Evolutionary conservation across 2,888 invertebrate species (phyloP).

Genomic region (Drosophila antonietae): DNA sequence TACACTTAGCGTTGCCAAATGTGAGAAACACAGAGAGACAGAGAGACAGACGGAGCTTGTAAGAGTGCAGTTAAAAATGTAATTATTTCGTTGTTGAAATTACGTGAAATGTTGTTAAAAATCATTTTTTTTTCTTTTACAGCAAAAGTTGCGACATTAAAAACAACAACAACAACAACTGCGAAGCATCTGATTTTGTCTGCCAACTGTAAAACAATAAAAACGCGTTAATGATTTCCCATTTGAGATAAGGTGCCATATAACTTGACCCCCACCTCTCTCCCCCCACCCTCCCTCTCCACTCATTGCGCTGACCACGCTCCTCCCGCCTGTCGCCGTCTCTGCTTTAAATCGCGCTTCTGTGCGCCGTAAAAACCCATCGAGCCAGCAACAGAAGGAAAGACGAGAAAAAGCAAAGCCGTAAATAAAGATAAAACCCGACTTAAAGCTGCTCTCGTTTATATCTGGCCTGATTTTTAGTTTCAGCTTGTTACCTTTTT

Average conservation of each 20-base stretch:
- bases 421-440: conserved; percentile 17
- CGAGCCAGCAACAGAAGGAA: conserved; percentile 1
- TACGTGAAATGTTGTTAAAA: conserved; percentile 76
- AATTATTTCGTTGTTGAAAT: conserved; percentile 73
- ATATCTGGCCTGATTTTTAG: conserved; percentile 65
- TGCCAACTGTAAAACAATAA: conserved; percentile 72
- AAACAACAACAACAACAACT: conserved; percentile 32
- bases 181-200: conserved; percentile 61
- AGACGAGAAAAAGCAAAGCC: neutral
- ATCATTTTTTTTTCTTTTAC: conserved; percentile 50
- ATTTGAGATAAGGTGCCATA: conserved; percentile 74
- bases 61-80: conserved; percentile 68
- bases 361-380: conserved; percentile 52
- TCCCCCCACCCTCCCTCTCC: too few species aligned
- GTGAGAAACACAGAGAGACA: conserved; percentile 48
- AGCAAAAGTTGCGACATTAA: conserved; percentile 73
- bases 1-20: conserved; percentile 49
- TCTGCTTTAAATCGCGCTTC: conserved; percentile 27
- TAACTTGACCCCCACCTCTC: conserved; percentile 30
- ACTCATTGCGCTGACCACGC: neutral
- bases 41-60: conserved; percentile 28
- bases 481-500: conserved; percentile 11
- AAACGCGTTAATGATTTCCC: conserved; percentile 76
- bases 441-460: conserved; percentile 68
- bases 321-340: neutral